Percentiles rank a stretch among this genome's conserved stretches.
Evolutionary conservation across 2,888 invertebrate genomes (phyloP).

Genomic region (Lissocephala sabroskyi): DNA sequence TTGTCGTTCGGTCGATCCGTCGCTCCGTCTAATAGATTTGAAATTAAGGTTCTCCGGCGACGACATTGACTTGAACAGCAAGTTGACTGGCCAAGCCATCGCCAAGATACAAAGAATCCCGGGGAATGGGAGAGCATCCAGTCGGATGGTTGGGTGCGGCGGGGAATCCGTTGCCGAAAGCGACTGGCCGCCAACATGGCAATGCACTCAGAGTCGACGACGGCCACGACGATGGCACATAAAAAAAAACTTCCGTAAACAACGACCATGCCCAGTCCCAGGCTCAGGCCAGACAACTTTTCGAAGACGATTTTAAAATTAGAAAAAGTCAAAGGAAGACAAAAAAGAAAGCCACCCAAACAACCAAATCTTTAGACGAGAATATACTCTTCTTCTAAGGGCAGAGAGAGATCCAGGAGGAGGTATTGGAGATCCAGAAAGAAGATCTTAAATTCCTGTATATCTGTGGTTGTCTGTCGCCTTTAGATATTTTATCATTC

Average conservation of each 20-base stretch:
- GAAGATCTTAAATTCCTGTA: no score
- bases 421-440: no score
- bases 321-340: conserved; percentile 32
- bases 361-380: no score
- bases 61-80: conserved; percentile 55
- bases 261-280: not conserved
- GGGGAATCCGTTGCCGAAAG: conserved; percentile 30
- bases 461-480: no score
- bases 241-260: conserved; percentile 55
- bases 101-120: conserved; percentile 24
- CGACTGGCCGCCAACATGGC: conserved; percentile 39
- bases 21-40: conserved; percentile 52
- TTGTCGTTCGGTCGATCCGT: not conserved
- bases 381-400: no score
- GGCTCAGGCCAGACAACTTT: conserved; percentile 41
- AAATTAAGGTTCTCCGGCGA: conserved; percentile 49
- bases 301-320: conserved; percentile 60
- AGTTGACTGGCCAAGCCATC: conserved; percentile 46
- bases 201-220: conserved; percentile 48
- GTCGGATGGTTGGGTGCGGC: conserved; percentile 21
- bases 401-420: no score
- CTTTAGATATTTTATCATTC: no score
- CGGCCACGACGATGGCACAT: conserved; percentile 11
- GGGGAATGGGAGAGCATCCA: not conserved
- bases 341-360: conserved; percentile 7